Conservation (phyloP, 1,140 invertebrate species). For the Drosophila varians region DNA sequence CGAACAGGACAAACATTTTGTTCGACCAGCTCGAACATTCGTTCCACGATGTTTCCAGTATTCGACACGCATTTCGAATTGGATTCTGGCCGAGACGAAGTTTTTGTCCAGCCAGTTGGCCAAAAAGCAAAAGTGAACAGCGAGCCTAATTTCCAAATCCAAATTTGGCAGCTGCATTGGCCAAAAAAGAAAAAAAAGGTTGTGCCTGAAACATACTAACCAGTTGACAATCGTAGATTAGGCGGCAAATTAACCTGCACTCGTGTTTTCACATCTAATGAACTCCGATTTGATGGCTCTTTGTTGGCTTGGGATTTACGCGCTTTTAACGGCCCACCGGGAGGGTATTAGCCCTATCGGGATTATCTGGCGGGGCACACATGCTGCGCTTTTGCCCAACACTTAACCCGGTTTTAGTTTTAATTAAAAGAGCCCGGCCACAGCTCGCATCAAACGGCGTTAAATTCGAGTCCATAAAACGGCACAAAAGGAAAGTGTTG, state of each 20-base stretch:
- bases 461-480: conserved; percentile 70
- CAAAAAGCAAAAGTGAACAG: conserved; percentile 46
- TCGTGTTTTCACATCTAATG: conserved; percentile 67
- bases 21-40: conserved; percentile 40
- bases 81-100: conserved; percentile 66
- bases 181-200: conserved; percentile 16
- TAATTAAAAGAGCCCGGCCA: conserved; percentile 62
- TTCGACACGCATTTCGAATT: conserved; percentile 77
- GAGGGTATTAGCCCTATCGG: conserved; percentile 52
- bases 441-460: conserved; percentile 57
- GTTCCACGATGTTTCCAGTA: conserved; percentile 47
- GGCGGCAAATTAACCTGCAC: conserved; percentile 21
- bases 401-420: conserved; percentile 75
- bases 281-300: conserved; percentile 62
- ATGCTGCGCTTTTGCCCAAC: conserved; percentile 73
- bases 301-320: conserved; percentile 59
- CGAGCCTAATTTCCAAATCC: conserved; percentile 62
- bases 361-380: conserved; percentile 23
- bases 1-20: conserved; percentile 35
- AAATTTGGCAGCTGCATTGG: conserved; percentile 61
- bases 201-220: too few species aligned
- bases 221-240: background rate
- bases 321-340: conserved; percentile 55
- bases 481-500: conserved; percentile 64
- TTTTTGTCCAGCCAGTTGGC: conserved; percentile 58